Evolutionary conservation across 2,797 vertebrate genomes (phyloP).

Genomic region (Apogon hyalosoma): DNA sequence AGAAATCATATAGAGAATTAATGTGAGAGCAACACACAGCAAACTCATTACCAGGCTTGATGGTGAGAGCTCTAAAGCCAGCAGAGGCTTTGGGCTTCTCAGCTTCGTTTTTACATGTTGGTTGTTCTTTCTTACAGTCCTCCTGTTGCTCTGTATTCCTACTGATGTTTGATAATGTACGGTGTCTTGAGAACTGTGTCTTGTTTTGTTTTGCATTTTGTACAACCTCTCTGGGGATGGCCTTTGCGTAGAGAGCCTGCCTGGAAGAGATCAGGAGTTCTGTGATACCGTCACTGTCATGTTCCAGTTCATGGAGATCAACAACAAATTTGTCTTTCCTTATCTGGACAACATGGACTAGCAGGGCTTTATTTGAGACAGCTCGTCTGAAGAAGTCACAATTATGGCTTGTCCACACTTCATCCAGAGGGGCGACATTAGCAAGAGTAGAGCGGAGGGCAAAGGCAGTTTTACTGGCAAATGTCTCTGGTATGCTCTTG

Average conservation of each 20-base stretch:
- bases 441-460: slow-evolving; percentile 89
- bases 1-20: slow-evolving; percentile 88
- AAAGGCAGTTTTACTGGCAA: slow-evolving; percentile 84
- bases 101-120: slow-evolving; percentile 6
- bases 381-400: slow-evolving; percentile 85
- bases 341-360: slow-evolving; percentile 81
- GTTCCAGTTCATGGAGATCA: slow-evolving; percentile 73
- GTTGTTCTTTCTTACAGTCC: slow-evolving; percentile 9
- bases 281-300: slow-evolving; percentile 74
- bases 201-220: slow-evolving; percentile 10
- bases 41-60: slow-evolving; percentile 86
- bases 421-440: slow-evolving; percentile 80
- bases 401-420: slow-evolving; percentile 84
- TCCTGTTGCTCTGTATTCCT: slow-evolving; percentile 4
- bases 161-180: not conserved
- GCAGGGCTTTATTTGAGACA: slow-evolving; percentile 82
- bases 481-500: slow-evolving; percentile 87
- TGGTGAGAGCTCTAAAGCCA: slow-evolving; percentile 74
- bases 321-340: slow-evolving; percentile 83
- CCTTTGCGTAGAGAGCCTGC: slow-evolving; percentile 81
- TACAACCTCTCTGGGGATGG: slow-evolving; percentile 27
- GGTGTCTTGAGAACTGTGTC: not conserved
- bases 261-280: slow-evolving; percentile 81
- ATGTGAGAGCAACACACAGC: slow-evolving; percentile 83
- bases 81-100: not conserved